Conservation (phyloP, 2,888 invertebrate species). For the Pseudolycoriella hygida region DNA sequence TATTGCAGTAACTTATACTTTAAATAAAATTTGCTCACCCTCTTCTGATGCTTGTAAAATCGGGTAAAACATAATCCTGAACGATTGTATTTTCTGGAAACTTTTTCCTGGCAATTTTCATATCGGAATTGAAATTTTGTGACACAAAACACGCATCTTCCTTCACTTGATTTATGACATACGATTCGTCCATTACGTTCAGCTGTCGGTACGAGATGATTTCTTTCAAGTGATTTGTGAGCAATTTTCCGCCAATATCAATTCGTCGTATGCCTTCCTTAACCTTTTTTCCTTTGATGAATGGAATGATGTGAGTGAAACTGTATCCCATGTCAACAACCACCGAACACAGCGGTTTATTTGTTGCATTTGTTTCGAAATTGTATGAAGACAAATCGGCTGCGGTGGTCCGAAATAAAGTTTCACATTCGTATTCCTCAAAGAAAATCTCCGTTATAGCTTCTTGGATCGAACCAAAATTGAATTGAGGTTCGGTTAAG, state of each 20-base stretch:
- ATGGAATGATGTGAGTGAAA: conserved; percentile 87
- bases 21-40: conserved; percentile 35
- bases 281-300: conserved; percentile 57
- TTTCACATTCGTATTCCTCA: conserved; percentile 87
- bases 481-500: conserved; percentile 86
- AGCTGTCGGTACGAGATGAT: conserved; percentile 89
- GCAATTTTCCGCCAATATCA: conserved; percentile 89
- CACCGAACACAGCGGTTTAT: conserved; percentile 45
- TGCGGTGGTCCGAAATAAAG: conserved; percentile 61
- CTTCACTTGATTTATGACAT: conserved; percentile 95
- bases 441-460: conserved; percentile 92
- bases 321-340: conserved; percentile 92
- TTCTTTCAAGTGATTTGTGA: conserved; percentile 97
- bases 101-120: conserved; percentile 45
- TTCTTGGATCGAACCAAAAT: conserved; percentile 75
- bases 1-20: no score
- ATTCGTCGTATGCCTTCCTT: conserved; percentile 60
- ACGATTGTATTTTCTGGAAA: conserved; percentile 50
- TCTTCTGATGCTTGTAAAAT: conserved; percentile 75
- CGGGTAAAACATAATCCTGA: conserved; percentile 88
- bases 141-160: conserved; percentile 95
- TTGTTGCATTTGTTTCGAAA: conserved; percentile 39
- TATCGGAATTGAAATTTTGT: conserved; percentile 60
- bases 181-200: conserved; percentile 97
- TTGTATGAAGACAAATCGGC: conserved; percentile 53